Base-by-base conservation (phyloP, 2,888 invertebrate genomes). In the Dicyrtoma fusca region DNA sequence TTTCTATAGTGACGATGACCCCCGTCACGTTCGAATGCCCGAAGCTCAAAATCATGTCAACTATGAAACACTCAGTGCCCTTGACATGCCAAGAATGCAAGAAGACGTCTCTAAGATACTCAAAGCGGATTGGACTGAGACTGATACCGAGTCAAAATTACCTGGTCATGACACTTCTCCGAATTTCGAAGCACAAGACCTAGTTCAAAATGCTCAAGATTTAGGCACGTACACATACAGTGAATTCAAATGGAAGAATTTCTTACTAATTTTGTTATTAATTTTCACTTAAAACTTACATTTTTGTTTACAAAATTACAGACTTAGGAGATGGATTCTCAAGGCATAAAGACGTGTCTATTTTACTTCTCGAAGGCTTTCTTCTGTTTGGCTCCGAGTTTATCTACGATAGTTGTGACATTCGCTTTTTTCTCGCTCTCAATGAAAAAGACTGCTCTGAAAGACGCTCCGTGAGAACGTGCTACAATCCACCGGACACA, bases 351-450 rank as follows among this genome's bases (percentile, higher is more conserved):
- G 69, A 73, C 6, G 69, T 77, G 21, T 79, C 80, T 0, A 74
- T 80, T 23, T 51, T 80, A 5, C 73, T 80, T 11, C 53, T 80
- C 1, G 80, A 80, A 70, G 80, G 80, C 14, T 79, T 79, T 62
- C 68, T 73, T 13, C 72, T 80, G 0, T 79, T 76, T 47, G 78
- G 42, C 2, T 78, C 76, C 0, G 64, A 76, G 11, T 61, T 65
- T 14, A 63, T 80, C 0, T 76, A 63, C 23, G 73, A 75, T n/a
- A 63, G 53, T 13, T 79, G 79, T 70, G 73, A 80, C 69, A 75
- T 68, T 6, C 59, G 78, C n/a, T 76, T 80, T 57, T 80, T 80
- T 49, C 55, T 75, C 11, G 74, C 76, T 5, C 61, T 80, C 13
- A 68, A 73, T 4, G 69, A 79, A 53, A 76, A 75, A 8, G 72